These are phyloP conservation scores for Caranx ignobilis DNA, from an alignment of 2,113 vertebrate species.

Conservation along the genomic window DNA sequence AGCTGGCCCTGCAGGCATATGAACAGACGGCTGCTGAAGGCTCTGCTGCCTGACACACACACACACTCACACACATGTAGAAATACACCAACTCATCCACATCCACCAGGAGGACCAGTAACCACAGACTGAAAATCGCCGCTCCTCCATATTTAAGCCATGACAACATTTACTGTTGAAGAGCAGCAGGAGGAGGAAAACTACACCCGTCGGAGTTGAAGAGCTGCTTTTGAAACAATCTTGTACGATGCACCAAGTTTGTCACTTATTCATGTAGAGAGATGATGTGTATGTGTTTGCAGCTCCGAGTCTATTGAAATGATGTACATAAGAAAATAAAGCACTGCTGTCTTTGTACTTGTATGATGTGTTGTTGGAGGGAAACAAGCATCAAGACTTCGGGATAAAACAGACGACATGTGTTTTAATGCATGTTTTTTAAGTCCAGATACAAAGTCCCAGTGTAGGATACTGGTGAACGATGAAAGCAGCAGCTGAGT, in stretches of 20 bases:
- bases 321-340: conserved; percentile 69
- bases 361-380: background rate
- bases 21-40: conserved; percentile 76
- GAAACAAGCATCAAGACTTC: background rate
- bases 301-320: conserved; percentile 7
- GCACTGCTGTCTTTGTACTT: conserved; percentile 25
- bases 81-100: background rate
- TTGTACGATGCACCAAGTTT: background rate
- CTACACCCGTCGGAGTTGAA: background rate
- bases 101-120: background rate
- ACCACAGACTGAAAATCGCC: background rate
- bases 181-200: background rate
- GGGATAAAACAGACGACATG: background rate
- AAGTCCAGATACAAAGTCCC: background rate
- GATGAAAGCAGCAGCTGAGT: background rate
- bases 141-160: background rate
- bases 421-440: conserved; percentile 17
- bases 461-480: conserved; percentile 5
- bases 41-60: conserved; percentile 46
- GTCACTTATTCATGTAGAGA: background rate
- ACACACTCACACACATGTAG: background rate
- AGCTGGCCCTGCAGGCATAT: conserved; percentile 90
- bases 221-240: background rate
- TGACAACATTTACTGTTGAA: background rate
- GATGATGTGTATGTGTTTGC: background rate